Conservation (phyloP, 2,888 invertebrate genomes). For the Proisotoma minuta region DNA sequence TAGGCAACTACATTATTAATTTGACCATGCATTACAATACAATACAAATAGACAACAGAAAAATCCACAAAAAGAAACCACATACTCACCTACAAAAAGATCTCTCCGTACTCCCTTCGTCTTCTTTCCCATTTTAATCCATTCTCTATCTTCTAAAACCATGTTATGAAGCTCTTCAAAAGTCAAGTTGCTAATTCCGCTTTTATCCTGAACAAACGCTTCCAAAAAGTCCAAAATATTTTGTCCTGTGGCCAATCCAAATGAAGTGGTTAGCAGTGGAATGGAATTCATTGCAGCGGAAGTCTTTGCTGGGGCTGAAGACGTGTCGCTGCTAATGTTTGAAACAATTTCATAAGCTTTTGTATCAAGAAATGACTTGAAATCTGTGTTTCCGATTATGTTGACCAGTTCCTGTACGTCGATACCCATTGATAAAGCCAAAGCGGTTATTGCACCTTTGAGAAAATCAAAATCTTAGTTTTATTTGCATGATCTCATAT, state of each 20-base stretch:
- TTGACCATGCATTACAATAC: no score
- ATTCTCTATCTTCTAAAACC: neutral
- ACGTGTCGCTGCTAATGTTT: neutral
- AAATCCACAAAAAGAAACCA: no score
- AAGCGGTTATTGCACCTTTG: conserved; percentile 19
- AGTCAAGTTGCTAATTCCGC: conserved; percentile 9
- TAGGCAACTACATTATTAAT: conserved; percentile 7
- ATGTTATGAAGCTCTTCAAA: conserved; percentile 9
- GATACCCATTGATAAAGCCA: conserved; percentile 7
- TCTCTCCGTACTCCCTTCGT: neutral
- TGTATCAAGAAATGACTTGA: conserved; percentile 13
- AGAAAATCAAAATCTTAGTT: no score
- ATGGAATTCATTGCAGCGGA: conserved; percentile 5
- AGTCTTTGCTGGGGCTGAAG: neutral
- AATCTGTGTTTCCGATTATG: conserved; percentile 7
- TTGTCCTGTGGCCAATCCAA: conserved; percentile 13
- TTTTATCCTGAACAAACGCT: conserved; percentile 3
- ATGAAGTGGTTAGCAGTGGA: neutral
- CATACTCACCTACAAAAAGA: conserved; percentile 1
- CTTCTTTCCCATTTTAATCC: neutral
- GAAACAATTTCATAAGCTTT: conserved; percentile 11
- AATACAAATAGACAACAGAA: no score
- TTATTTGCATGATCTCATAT: no score
- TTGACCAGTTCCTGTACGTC: conserved; percentile 7
- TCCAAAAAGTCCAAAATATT: conserved; percentile 14